Evolutionary conservation across 2,888 invertebrate species (phyloP).

Genomic region (Epinotia demarniana): DNA sequence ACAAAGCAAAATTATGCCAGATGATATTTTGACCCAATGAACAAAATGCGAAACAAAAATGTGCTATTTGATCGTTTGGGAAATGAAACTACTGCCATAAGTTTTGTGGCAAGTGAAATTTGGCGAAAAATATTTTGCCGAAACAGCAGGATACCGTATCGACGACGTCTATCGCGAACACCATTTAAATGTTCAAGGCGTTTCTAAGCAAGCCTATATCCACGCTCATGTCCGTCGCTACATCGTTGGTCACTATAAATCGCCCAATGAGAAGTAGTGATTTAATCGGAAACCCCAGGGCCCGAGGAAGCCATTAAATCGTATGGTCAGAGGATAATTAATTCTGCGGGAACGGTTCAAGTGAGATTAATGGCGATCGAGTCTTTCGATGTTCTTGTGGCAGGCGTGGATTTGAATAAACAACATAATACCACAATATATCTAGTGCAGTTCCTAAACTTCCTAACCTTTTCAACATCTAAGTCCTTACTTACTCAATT

Average conservation of each 20-base stretch:
- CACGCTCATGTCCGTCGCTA: slow-evolving; percentile 54
- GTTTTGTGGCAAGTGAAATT: no score
- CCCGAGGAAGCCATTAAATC: slow-evolving; percentile 83
- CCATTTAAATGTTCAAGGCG: not conserved
- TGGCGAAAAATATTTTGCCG: no score
- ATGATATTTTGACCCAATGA: no score
- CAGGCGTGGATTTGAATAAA: slow-evolving; percentile 14
- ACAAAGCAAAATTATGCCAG: no score
- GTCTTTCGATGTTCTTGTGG: slow-evolving; percentile 34
- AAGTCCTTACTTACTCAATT: no score
- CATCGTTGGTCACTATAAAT: slow-evolving; percentile 77
- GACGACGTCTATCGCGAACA: no score
- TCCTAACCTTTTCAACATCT: no score
- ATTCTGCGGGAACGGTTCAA: slow-evolving; percentile 80
- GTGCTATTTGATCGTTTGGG: no score
- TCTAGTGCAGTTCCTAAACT: no score
- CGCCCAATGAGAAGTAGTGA: slow-evolving; percentile 83
- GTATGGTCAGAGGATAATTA: slow-evolving; percentile 85
- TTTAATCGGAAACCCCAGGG: slow-evolving; percentile 83
- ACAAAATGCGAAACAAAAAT: no score
- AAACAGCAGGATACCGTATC: no score
- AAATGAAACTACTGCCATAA: no score
- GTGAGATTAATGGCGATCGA: slow-evolving; percentile 77
- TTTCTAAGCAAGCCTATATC: slow-evolving; percentile 10
- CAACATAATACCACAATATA: slow-evolving; percentile 1